These are phyloP conservation scores for Campopleginae sp. DNA, from an alignment of 2,888 invertebrate genomes.

Conservation along the genomic window DNA sequence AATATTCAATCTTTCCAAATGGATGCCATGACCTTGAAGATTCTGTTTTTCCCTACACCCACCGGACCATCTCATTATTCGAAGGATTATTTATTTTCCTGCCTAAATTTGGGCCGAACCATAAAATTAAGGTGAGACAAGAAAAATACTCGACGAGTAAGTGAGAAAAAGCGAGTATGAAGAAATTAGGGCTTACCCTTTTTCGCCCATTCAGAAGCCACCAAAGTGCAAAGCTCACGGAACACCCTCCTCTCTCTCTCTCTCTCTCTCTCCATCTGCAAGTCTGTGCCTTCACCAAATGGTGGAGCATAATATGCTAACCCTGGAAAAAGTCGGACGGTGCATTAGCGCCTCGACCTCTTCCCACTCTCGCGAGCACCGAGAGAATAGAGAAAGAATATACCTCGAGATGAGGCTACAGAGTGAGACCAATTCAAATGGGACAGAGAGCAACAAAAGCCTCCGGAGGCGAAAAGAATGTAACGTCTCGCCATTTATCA, in stretches of 20 bases:
- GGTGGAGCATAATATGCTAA: slow-evolving; percentile 74
- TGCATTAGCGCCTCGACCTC: slow-evolving; percentile 69
- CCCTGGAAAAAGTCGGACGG: slow-evolving; percentile 69
- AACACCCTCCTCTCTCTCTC: slow-evolving; percentile 36
- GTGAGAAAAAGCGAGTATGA: slow-evolving; percentile 12
- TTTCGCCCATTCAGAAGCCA: slow-evolving; percentile 50
- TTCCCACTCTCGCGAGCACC: neutral
- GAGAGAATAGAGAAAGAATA: slow-evolving; percentile 31
- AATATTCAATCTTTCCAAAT: neutral
- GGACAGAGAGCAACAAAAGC: slow-evolving; percentile 64
- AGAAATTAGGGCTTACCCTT: slow-evolving; percentile 65
- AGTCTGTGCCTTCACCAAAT: slow-evolving; percentile 14
- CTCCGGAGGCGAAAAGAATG: slow-evolving; percentile 68
- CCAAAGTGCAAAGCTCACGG: slow-evolving; percentile 43
- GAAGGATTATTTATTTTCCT: neutral
- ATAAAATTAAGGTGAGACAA: slow-evolving; percentile 1
- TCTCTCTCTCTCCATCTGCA: slow-evolving; percentile 42
- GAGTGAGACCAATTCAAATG: slow-evolving; percentile 51
- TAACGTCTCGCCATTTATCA: slow-evolving; percentile 74
- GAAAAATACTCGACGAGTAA: slow-evolving; percentile 4
- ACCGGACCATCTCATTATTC: neutral
- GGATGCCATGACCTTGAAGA: neutral
- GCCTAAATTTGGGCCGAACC: neutral
- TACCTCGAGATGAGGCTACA: slow-evolving; percentile 31
- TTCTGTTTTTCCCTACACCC: neutral